These are phyloP conservation scores for Nesoenas mayeri DNA, from an alignment of 2,113 vertebrate species.

Conservation along the genomic window DNA sequence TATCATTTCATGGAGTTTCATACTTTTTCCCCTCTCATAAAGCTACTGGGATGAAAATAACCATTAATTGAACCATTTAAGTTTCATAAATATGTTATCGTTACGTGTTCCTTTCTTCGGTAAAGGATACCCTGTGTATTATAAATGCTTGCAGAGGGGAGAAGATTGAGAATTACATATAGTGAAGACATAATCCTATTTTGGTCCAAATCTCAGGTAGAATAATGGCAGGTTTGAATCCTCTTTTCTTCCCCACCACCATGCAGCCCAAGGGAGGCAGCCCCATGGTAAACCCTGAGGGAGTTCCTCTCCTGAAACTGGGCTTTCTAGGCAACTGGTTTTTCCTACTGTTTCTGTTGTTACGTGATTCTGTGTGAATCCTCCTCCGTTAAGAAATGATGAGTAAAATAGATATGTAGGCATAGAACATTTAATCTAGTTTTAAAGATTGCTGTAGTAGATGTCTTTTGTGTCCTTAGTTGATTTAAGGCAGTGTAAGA, in stretches of 20 bases:
- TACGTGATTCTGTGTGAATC: accelerated
- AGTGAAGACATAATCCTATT: not conserved
- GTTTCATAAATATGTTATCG: conserved; percentile 42
- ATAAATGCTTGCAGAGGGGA: not conserved
- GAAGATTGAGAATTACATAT: not conserved
- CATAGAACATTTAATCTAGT: not conserved
- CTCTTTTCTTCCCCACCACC: not conserved
- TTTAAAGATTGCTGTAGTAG: not conserved
- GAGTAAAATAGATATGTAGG: not conserved
- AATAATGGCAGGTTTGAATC: not conserved
- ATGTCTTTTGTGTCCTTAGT: not conserved
- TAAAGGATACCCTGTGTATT: not conserved
- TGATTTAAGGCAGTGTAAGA: not conserved
- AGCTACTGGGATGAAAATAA: conserved; percentile 46
- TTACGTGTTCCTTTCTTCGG: conserved; percentile 32
- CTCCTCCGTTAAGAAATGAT: not conserved
- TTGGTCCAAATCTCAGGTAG: not conserved
- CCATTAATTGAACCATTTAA: conserved; percentile 11
- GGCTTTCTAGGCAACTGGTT: not conserved
- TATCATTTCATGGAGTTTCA: conserved; percentile 50
- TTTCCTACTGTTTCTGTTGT: not conserved
- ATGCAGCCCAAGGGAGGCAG: not conserved
- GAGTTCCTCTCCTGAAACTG: not conserved
- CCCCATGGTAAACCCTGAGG: not conserved
- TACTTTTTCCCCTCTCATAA: conserved; percentile 61